Percentiles rank a stretch among this genome's conserved stretches.
phyloP scores from a whole-genome alignment of 2,797 vertebrate genomes.

The Urophycis tenuis region DNA sequence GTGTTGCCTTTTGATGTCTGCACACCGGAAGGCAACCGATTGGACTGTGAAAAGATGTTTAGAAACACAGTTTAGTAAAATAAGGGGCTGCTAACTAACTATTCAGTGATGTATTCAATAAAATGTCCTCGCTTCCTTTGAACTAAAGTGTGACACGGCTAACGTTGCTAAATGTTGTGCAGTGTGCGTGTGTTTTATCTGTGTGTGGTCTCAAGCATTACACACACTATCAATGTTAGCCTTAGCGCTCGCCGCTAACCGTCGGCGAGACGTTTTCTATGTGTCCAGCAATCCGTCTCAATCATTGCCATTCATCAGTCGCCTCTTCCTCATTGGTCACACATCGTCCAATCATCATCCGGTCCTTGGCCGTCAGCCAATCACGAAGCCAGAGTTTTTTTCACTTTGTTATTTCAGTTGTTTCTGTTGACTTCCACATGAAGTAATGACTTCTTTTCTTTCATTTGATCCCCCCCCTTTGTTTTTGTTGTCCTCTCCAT shows the following conservation, averaged over 20 bases:
- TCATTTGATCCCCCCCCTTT: slow-evolving; percentile 46
- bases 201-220: neutral
- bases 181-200: neutral
- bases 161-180: neutral
- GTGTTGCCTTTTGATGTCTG: neutral
- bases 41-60: neutral
- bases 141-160: neutral
- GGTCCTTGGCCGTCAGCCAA: slow-evolving; percentile 34
- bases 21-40: neutral
- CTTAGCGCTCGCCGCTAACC: neutral
- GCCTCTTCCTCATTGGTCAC: slow-evolving; percentile 47
- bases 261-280: slow-evolving; percentile 7
- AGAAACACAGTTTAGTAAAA: neutral
- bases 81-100: too few relatives aligned
- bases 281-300: slow-evolving; percentile 18
- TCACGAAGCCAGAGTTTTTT: slow-evolving; percentile 30
- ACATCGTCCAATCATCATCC: slow-evolving; percentile 43
- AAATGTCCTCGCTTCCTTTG: neutral
- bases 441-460: slow-evolving; percentile 65
- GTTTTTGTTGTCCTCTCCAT: slow-evolving; percentile 22
- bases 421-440: slow-evolving; percentile 68
- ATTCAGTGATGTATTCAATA: neutral
- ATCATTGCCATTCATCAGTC: slow-evolving; percentile 25
- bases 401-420: slow-evolving; percentile 60
- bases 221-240: neutral